Evolutionary conservation across 2,888 invertebrate genomes (phyloP).

Genomic region (Rhagonycha lutea): DNA sequence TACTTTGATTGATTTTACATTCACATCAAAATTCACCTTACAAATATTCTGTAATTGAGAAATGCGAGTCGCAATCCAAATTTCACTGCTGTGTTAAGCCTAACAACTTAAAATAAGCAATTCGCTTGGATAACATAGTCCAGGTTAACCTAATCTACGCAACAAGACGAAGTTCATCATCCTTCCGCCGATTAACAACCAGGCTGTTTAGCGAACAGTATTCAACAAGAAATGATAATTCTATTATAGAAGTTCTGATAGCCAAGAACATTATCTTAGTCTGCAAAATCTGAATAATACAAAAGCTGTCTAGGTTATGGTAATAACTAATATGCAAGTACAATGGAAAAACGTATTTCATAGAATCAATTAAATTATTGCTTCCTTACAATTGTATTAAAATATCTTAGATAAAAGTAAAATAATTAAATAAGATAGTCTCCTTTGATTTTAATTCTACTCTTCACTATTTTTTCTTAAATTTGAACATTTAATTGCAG

Average conservation of each 20-base stretch:
- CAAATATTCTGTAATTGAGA: background rate
- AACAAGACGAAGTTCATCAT: background rate
- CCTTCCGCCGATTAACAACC: background rate
- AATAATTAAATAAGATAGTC: too few relatives aligned
- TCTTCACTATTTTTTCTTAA: too few relatives aligned
- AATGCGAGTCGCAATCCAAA: background rate
- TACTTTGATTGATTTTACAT: background rate
- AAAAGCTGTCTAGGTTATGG: background rate
- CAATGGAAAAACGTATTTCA: background rate
- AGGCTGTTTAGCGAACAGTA: background rate
- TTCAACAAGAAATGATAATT: background rate
- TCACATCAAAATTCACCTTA: background rate
- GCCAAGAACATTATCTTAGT: background rate
- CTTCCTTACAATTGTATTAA: too few relatives aligned
- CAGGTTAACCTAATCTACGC: background rate
- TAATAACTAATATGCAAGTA: background rate
- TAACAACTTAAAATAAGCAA: background rate
- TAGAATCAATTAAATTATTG: too few relatives aligned
- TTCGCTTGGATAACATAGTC: background rate
- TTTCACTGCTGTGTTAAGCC: background rate
- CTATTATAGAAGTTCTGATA: background rate
- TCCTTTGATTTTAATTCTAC: too few relatives aligned
- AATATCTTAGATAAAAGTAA: too few relatives aligned
- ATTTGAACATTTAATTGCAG: too few relatives aligned
- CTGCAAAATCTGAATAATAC: background rate